Evolutionary conservation across 2,888 invertebrate species (phyloP).

Genomic region (Chymomyza procnemis): DNA sequence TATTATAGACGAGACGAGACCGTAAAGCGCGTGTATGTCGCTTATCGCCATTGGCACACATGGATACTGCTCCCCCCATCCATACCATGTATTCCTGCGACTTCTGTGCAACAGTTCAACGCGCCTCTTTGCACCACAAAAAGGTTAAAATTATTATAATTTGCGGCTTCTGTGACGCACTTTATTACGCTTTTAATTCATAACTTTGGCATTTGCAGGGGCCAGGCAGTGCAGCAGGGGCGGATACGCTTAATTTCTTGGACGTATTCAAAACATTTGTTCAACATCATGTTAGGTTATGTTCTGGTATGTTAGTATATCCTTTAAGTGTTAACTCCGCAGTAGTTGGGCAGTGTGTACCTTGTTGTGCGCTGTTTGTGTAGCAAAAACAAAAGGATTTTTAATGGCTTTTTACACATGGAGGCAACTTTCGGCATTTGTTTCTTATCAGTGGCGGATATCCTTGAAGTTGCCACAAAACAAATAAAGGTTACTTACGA

Average conservation of each 20-base stretch:
- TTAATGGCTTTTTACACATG: conserved; percentile 53
- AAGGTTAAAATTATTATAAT: conserved; percentile 70
- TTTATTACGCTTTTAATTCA: conserved; percentile 59
- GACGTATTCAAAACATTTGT: conserved; percentile 65
- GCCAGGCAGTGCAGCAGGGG: conserved; percentile 45
- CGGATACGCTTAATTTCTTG: conserved; percentile 74
- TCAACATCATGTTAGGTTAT: conserved; percentile 54
- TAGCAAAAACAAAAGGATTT: conserved; percentile 58
- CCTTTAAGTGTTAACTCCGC: neutral
- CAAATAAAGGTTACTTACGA: conserved; percentile 68
- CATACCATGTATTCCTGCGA: neutral
- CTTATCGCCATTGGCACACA: conserved; percentile 62
- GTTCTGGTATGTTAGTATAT: neutral
- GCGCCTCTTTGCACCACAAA: conserved; percentile 37
- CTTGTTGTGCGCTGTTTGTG: neutral
- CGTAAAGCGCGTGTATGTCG: conserved; percentile 27
- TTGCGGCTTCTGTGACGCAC: conserved; percentile 62
- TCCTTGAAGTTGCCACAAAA: conserved; percentile 60
- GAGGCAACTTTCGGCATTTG: conserved; percentile 16
- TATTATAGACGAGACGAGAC: conserved; percentile 55
- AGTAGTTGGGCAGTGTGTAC: neutral
- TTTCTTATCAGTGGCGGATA: conserved; percentile 65
- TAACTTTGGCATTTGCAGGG: conserved; percentile 69
- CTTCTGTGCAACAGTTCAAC: conserved; percentile 33
- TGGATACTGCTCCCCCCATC: conserved; percentile 33